Conservation (phyloP, 2,888 invertebrate genomes). For the Lacanobia oleracea region DNA sequence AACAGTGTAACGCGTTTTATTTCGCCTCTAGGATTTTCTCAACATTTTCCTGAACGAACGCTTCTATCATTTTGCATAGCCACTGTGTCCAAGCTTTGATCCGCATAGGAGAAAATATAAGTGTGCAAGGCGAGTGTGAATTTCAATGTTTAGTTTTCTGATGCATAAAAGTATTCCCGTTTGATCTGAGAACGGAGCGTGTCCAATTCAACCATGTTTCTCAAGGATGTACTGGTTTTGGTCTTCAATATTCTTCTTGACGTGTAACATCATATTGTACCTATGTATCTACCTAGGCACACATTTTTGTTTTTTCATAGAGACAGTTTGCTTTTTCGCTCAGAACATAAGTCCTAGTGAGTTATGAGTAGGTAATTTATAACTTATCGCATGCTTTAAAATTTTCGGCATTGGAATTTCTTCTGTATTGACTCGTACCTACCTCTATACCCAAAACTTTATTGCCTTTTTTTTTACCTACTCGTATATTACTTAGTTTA, state of each 20-base stretch:
- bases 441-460: too few species aligned
- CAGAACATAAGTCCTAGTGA: background rate
- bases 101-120: slow-evolving; percentile 37
- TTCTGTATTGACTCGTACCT: background rate
- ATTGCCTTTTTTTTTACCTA: too few species aligned
- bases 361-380: too few species aligned
- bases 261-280: too few species aligned
- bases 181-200: background rate
- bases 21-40: slow-evolving; percentile 6
- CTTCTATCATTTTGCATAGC: slow-evolving; percentile 19
- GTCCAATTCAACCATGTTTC: slow-evolving; percentile 1
- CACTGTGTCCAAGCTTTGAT: slow-evolving; percentile 30
- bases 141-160: slow-evolving; percentile 40
- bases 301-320: too few species aligned
- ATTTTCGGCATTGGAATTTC: background rate
- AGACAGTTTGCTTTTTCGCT: background rate
- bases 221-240: background rate
- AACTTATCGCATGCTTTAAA: too few species aligned
- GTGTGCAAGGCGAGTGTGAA: slow-evolving; percentile 16
- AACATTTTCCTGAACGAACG: slow-evolving; percentile 17
- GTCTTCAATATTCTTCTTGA: background rate
- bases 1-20: background rate
- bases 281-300: too few species aligned
- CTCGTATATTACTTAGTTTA: too few species aligned
- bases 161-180: slow-evolving; percentile 25